These are phyloP conservation scores for Poeciliopsis turneri DNA, from an alignment of 2,797 vertebrate genomes.

Conservation along the genomic window DNA sequence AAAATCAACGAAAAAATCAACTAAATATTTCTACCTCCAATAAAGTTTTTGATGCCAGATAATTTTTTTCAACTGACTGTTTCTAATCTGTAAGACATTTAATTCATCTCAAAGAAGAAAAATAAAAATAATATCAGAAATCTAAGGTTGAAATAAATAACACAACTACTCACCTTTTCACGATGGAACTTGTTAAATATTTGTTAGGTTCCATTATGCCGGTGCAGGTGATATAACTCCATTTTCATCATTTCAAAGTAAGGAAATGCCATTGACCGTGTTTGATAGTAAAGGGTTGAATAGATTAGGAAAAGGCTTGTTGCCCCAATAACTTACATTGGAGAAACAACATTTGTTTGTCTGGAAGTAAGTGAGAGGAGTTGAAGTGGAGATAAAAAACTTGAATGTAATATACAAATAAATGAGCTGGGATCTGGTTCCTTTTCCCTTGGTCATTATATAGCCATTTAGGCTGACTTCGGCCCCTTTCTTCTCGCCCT, in stretches of 20 bases:
- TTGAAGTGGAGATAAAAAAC: not conserved
- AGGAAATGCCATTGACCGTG: not conserved
- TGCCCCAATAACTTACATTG: constrained; percentile 1
- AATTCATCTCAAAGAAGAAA: no score
- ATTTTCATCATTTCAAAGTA: not conserved
- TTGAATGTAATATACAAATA: constrained; percentile 78
- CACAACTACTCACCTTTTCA: not conserved
- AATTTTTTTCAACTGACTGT: no score
- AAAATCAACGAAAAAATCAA: no score
- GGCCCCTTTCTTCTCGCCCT: constrained; percentile 72
- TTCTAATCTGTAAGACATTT: no score
- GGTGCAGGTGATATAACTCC: not conserved
- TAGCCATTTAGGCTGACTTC: constrained; percentile 76
- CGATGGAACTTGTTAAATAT: not conserved
- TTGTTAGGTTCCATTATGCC: not conserved
- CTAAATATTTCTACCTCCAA: no score
- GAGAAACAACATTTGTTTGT: constrained; percentile 43
- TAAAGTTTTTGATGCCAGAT: no score
- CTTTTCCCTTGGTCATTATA: constrained; percentile 75
- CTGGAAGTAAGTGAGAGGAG: not conserved
- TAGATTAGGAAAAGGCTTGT: constrained; percentile 1
- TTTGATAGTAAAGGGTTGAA: constrained; percentile 15
- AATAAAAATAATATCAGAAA: not conserved
- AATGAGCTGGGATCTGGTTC: constrained; percentile 62
- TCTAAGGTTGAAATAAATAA: not conserved